Evolutionary conservation across 2,888 invertebrate species (phyloP), one percentile per base, ranked within the genome.

Genomic region (Subacronicta megacephala): DNA sequence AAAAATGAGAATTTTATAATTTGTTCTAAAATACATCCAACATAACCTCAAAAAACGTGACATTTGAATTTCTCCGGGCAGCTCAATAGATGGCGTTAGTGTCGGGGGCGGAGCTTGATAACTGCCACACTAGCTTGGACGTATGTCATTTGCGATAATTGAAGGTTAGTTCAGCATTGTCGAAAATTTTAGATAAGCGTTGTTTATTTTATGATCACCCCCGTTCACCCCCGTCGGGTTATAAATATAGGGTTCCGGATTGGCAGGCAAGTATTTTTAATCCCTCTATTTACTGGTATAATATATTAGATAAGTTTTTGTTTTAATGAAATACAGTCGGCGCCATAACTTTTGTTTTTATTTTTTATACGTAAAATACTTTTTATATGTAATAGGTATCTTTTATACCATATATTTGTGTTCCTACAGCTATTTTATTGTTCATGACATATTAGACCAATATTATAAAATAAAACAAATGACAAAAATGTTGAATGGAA

Each of bases 11-110:
- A 31, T 53, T 65, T 7, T 23, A 12, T 12, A 41, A 60, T 18
- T 60, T 62, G 46, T 9, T 29, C 55, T 18, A 10, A 44, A 51
- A 33, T 55, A 50, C 64, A 53, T 31, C 26, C 57, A 67, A 72
- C 66, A 82, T 90, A 90, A 90, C 90, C 90, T 90, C 76, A 77
- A 87, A 82, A 61, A 52, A 49, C 59, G 42, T 74, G 72, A 75
- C 68, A 61, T 57, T 44, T 59, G 40, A 35, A 13, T 73, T 77
- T 78, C 47, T 7, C 3, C 18, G n/a, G 40, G 13, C 42, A 31
- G 31, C 50, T 33, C 71, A 64, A 83, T 62, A 90, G 89, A 89
- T 89, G 89, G 85, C 88, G 83, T 35, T 81, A 57, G 29, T 12
- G 18, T 29, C 44, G 69, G 63, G 78, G 85, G 87, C 83, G 86